phyloP scores from a whole-genome alignment of 2,797 vertebrate genomes.

The Chaetodon trifasciatus region DNA sequence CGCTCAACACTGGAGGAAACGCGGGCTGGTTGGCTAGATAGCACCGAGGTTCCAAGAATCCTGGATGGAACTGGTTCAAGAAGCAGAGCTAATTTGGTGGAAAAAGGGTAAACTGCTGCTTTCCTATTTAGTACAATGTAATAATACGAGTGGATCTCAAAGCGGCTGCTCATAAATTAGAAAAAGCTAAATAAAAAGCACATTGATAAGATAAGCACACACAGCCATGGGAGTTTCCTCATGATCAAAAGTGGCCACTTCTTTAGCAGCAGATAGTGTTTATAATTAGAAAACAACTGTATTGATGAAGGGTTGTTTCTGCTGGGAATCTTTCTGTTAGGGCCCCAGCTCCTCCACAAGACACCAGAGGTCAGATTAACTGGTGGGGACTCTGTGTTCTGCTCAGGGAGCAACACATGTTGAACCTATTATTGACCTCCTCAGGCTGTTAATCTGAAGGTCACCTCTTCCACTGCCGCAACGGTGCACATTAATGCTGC shows the following conservation, averaged over 20 bases:
- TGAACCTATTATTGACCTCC: slow-evolving; percentile 5
- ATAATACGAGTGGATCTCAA: not conserved
- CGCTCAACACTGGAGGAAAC: no score
- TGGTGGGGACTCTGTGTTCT: not conserved
- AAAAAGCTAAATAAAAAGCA: slow-evolving; percentile 12
- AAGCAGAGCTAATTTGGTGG: no score
- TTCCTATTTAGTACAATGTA: not conserved
- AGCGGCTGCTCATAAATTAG: not conserved
- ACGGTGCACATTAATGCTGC: not conserved
- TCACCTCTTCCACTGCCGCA: not conserved
- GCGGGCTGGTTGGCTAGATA: no score
- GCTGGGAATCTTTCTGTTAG: not conserved
- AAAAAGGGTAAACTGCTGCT: no score
- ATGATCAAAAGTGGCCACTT: not conserved
- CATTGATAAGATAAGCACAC: not conserved
- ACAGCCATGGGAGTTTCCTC: not conserved
- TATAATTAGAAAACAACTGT: not conserved
- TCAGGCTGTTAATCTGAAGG: not conserved
- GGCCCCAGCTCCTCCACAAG: not conserved
- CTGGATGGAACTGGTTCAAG: no score
- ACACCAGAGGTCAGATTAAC: slow-evolving; percentile 28
- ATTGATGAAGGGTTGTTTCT: slow-evolving; percentile 1
- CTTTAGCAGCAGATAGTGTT: not conserved
- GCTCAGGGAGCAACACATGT: slow-evolving; percentile 4
- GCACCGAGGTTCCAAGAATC: no score